Conservation (phyloP, 1,140 invertebrate genomes). For the Drosophila erecta region DNA sequence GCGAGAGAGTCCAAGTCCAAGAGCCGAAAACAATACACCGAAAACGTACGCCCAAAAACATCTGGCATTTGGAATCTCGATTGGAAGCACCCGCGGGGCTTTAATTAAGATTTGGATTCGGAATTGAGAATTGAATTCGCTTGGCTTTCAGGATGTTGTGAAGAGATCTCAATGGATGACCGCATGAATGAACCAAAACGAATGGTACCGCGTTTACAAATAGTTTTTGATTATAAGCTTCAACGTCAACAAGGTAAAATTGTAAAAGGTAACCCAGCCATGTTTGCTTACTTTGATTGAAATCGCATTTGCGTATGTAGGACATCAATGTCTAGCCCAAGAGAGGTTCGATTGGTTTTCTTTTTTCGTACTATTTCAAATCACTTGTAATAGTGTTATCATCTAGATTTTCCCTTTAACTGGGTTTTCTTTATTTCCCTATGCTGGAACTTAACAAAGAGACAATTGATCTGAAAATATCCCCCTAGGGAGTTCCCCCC, state of each 20-base stretch:
- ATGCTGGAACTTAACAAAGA: background rate
- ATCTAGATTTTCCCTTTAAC: background rate
- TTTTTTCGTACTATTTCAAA: background rate
- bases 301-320: slow-evolving; percentile 10
- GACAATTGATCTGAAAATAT: slow-evolving; percentile 5
- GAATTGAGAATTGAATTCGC: slow-evolving; percentile 40
- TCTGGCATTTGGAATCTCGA: slow-evolving; percentile 38
- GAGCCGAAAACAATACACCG: slow-evolving; percentile 22
- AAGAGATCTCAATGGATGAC: slow-evolving; percentile 37
- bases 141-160: slow-evolving; percentile 47
- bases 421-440: background rate
- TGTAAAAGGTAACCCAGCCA: background rate
- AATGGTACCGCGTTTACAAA: slow-evolving; percentile 22
- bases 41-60: slow-evolving; percentile 38
- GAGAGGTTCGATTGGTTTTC: background rate
- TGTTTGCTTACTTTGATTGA: slow-evolving; percentile 3
- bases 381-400: background rate
- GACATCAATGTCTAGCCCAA: slow-evolving; percentile 1
- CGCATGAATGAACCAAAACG: slow-evolving; percentile 29
- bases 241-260: slow-evolving; percentile 17
- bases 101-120: slow-evolving; percentile 50
- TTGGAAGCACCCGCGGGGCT: slow-evolving; percentile 36
- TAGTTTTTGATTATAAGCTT: slow-evolving; percentile 47
- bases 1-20: slow-evolving; percentile 36
- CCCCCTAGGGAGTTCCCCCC: slow-evolving; percentile 16